A percentile compares a stretch with the other conserved stretches of the same genome.
These are phyloP conservation scores for Drosophila chauvacae DNA, from an alignment of 1,140 invertebrate genomes.

Conservation along the genomic window DNA sequence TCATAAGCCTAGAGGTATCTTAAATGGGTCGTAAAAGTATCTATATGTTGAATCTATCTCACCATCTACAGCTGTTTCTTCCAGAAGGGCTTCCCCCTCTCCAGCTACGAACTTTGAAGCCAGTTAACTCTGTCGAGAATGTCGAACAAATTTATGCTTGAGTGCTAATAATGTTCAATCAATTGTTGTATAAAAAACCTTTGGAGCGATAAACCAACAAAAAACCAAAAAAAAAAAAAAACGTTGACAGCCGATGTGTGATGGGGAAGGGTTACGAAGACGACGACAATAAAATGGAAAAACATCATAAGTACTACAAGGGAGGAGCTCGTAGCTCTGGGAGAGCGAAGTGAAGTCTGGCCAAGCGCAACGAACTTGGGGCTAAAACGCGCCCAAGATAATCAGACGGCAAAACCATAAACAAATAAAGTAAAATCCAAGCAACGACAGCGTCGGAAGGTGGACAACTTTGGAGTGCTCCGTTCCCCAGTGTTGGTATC, in stretches of 20 bases:
- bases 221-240: slow-evolving; percentile 43
- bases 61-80: slow-evolving; percentile 27
- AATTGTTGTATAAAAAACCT: slow-evolving; percentile 71
- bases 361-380: slow-evolving; percentile 81
- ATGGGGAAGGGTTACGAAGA: slow-evolving; percentile 33
- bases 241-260: slow-evolving; percentile 52
- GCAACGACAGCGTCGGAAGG: slow-evolving; percentile 50
- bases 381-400: slow-evolving; percentile 78
- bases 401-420: slow-evolving; percentile 78
- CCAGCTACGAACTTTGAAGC: slow-evolving; percentile 14
- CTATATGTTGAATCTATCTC: slow-evolving; percentile 8
- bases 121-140: slow-evolving; percentile 44
- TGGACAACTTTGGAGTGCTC: slow-evolving; percentile 57
- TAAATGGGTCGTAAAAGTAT: slow-evolving; percentile 4
- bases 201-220: slow-evolving; percentile 78
- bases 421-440: slow-evolving; percentile 81
- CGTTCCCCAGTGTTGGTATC: slow-evolving; percentile 23
- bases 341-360: slow-evolving; percentile 26
- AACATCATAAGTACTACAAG: slow-evolving; percentile 71
- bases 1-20: not conserved
- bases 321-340: slow-evolving; percentile 6
- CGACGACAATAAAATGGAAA: slow-evolving; percentile 74
- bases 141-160: slow-evolving; percentile 76
- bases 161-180: slow-evolving; percentile 82
- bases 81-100: slow-evolving; percentile 2